phyloP scores from a whole-genome alignment of 2,113 vertebrate genomes.

The Stigmatopora argus region DNA sequence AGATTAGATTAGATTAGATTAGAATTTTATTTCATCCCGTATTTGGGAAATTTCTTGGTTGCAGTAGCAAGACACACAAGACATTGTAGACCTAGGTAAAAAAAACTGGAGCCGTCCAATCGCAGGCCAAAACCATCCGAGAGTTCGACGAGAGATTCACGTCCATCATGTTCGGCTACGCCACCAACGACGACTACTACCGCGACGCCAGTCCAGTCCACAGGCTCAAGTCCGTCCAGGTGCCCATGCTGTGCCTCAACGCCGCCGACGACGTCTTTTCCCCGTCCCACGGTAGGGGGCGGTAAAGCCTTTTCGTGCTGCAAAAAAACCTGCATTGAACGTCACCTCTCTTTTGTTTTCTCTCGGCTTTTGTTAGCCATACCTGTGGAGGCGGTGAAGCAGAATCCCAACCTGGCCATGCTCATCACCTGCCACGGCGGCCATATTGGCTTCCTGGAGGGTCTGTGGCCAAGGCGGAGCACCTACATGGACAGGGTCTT shows the following conservation, averaged over 20 bases:
- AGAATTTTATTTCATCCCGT: no score
- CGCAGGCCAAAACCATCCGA: slow-evolving; percentile 89
- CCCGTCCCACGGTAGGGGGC: slow-evolving; percentile 83
- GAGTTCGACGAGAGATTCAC: slow-evolving; percentile 96
- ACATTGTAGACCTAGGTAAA: no score
- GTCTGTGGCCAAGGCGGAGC: slow-evolving; percentile 89
- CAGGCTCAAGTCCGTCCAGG: slow-evolving; percentile 86
- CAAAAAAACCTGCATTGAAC: neutral
- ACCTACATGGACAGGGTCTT: slow-evolving; percentile 99
- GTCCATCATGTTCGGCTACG: slow-evolving; percentile 95
- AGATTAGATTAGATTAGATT: no score
- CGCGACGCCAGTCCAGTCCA: slow-evolving; percentile 86
- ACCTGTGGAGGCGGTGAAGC: slow-evolving; percentile 88
- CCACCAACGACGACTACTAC: slow-evolving; percentile 91
- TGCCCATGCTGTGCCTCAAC: slow-evolving; percentile 94
- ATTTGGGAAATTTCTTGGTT: no score
- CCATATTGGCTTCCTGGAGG: slow-evolving; percentile 97
- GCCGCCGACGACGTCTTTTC: slow-evolving; percentile 96
- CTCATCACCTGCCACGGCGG: slow-evolving; percentile 91
- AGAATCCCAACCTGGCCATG: slow-evolving; percentile 93
- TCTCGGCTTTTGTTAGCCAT: slow-evolving; percentile 74
- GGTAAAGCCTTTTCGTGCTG: neutral
- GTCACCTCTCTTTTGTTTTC: slow-evolving; percentile 1
- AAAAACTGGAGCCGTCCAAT: neutral
- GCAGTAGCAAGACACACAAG: no score